Conservation (phyloP, 2,113 vertebrate species). For the Sciurus niger region DNA sequence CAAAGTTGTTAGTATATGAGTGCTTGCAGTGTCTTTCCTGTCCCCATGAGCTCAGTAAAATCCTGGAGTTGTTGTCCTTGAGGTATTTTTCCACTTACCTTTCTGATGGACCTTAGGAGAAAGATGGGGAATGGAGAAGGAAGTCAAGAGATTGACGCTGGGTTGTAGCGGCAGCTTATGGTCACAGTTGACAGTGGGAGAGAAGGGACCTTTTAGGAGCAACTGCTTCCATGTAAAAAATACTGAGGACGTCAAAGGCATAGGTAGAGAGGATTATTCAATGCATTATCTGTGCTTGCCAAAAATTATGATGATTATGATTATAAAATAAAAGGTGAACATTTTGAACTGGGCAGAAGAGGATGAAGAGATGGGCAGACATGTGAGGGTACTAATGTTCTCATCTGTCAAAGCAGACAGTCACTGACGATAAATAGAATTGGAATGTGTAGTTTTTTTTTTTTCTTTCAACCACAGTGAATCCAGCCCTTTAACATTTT, state of each 20-base stretch:
- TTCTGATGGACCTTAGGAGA: neutral
- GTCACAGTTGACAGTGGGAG: neutral
- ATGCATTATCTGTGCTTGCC: neutral
- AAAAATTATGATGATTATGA: neutral
- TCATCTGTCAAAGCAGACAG: slow-evolving; percentile 12
- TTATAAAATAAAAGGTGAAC: neutral
- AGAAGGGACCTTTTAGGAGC: neutral
- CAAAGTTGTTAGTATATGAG: neutral
- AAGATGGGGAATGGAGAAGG: neutral
- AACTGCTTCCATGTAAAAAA: slow-evolving; percentile 16
- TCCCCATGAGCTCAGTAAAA: neutral
- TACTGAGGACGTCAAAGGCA: neutral
- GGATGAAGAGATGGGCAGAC: neutral
- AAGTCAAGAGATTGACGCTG: neutral
- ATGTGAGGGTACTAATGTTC: neutral
- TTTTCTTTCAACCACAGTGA: neutral
- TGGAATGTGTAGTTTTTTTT: neutral
- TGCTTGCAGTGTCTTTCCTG: neutral
- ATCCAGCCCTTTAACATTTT: neutral
- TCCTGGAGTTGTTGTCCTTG: neutral
- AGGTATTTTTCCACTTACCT: neutral
- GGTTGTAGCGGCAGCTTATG: neutral
- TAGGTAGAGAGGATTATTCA: neutral
- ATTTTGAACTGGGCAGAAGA: neutral
- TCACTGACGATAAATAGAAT: neutral